Percentiles rank a stretch among this genome's conserved stretches.
Conservation (phyloP, 2,797 vertebrate species). For the Xiphorhynchus erythropygius region DNA sequence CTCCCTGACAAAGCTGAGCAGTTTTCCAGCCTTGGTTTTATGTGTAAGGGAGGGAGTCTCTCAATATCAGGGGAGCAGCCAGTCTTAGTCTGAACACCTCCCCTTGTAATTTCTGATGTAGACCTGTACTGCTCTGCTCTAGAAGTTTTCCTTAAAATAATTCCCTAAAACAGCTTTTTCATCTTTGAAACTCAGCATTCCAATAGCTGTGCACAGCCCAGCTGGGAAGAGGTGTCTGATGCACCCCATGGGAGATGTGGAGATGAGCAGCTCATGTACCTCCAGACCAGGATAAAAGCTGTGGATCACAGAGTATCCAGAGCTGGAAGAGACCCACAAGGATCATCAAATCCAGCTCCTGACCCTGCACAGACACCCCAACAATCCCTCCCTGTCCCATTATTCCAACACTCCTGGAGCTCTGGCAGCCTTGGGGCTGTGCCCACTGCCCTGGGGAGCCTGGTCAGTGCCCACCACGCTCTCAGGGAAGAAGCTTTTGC, state of each 20-base stretch:
- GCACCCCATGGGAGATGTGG: not conserved
- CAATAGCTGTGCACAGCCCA: not conserved
- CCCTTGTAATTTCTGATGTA: not conserved
- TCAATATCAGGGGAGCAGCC: not conserved
- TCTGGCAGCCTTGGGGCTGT: not conserved
- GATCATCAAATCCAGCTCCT: rapidly evolving
- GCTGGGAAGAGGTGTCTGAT: not conserved
- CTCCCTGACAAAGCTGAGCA: not conserved
- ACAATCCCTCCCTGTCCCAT: not conserved
- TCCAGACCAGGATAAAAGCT: not conserved
- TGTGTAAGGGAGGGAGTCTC: rapidly evolving
- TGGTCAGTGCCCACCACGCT: not conserved
- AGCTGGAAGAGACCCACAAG: rapidly evolving
- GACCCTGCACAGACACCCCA: not conserved
- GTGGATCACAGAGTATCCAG: not conserved
- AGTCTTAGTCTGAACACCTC: not conserved
- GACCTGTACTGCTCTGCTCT: rapidly evolving
- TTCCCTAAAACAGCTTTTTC: not conserved
- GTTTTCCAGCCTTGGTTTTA: not conserved
- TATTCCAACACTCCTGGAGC: not conserved
- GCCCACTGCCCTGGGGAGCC: not conserved
- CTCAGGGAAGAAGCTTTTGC: not conserved
- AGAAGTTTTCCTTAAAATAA: not conserved
- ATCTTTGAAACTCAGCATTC: not conserved
- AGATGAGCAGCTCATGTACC: no score